These are phyloP conservation scores for Psittacula cyanocephala DNA, from an alignment of 2,113 vertebrate genomes.

Conservation along the genomic window DNA sequence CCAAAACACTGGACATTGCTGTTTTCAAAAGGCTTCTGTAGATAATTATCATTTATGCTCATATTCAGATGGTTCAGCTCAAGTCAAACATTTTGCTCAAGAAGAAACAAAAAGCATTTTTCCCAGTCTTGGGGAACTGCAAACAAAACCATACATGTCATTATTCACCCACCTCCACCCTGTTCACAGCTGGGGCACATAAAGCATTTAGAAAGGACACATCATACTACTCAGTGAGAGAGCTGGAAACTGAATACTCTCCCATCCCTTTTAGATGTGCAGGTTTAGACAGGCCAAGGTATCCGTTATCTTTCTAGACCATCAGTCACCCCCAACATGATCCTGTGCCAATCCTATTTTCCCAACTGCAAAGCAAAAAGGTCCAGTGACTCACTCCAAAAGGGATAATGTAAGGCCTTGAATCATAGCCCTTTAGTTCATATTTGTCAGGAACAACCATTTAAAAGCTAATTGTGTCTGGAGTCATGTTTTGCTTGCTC, in stretches of 20 bases:
- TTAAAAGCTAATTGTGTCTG: neutral
- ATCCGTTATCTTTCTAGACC: neutral
- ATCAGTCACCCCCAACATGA: neutral
- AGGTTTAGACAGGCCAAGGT: neutral
- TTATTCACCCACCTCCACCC: neutral
- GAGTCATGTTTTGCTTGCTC: neutral
- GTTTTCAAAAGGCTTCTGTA: neutral
- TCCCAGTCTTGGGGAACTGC: neutral
- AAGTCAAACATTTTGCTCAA: neutral
- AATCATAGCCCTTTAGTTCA: neutral
- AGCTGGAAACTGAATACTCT: neutral
- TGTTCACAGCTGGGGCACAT: neutral
- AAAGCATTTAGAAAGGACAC: neutral
- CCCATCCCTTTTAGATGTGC: neutral
- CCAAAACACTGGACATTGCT: neutral
- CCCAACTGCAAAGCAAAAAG: neutral
- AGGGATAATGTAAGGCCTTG: neutral
- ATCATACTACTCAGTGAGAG: neutral
- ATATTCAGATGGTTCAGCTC: neutral
- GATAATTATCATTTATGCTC: neutral
- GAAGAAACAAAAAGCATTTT: neutral
- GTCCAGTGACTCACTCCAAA: neutral
- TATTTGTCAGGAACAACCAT: neutral
- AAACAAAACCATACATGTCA: neutral
- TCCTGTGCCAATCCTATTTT: neutral